Evolutionary conservation across 2,888 invertebrate species (phyloP).

Genomic region (Euplexia lucipara): DNA sequence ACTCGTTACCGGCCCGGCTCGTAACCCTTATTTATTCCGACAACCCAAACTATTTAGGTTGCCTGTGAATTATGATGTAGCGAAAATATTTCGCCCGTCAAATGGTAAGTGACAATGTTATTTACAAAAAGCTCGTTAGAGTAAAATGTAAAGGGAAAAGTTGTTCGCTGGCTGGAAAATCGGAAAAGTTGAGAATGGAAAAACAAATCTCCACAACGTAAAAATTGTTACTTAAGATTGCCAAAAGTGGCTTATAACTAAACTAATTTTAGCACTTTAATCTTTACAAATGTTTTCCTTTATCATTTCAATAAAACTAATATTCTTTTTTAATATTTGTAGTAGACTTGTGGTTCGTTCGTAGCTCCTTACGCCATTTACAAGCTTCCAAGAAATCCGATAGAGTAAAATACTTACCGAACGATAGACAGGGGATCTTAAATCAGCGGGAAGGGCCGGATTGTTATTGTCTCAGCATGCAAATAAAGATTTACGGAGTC

Average conservation of each 20-base stretch:
- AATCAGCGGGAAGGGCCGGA: slow-evolving; percentile 63
- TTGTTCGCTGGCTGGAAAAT: slow-evolving; percentile 4
- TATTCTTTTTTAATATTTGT: neutral
- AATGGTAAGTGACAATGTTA: slow-evolving; percentile 45
- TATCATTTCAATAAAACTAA: neutral
- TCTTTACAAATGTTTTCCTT: no score
- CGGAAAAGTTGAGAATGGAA: neutral
- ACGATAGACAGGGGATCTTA: slow-evolving; percentile 59
- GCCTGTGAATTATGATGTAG: slow-evolving; percentile 63
- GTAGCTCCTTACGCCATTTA: neutral
- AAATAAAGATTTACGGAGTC: slow-evolving; percentile 82
- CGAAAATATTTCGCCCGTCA: slow-evolving; percentile 45
- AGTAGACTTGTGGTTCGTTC: neutral
- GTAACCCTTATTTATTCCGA: slow-evolving; percentile 70
- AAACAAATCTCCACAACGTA: slow-evolving; percentile 1
- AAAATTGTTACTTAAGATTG: no score
- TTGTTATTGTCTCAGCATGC: slow-evolving; percentile 73
- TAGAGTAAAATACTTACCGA: slow-evolving; percentile 53
- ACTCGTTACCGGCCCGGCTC: slow-evolving; percentile 65
- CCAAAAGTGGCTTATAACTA: no score
- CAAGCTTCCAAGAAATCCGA: slow-evolving; percentile 30
- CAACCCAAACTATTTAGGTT: slow-evolving; percentile 70
- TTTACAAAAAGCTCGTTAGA: slow-evolving; percentile 38
- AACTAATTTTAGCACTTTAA: neutral
- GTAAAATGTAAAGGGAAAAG: slow-evolving; percentile 29